phyloP scores from a whole-genome alignment of 2,797 vertebrate species.

The Acropternis orthonyx region DNA sequence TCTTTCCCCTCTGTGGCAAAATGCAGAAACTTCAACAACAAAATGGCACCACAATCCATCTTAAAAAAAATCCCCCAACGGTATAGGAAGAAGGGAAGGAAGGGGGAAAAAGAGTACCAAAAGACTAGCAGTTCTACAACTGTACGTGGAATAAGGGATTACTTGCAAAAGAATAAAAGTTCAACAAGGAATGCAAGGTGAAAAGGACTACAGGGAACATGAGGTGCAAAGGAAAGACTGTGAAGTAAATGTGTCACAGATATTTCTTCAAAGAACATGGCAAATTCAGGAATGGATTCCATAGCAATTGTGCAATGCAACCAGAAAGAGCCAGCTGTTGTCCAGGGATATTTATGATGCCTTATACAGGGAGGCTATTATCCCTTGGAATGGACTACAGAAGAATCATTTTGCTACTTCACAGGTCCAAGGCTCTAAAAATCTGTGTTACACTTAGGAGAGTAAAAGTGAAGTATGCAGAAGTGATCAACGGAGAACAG shows the following conservation, averaged over 20 bases:
- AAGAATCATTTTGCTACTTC: slow-evolving; percentile 60
- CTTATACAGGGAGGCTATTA: slow-evolving; percentile 49
- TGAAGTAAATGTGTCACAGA: not conserved
- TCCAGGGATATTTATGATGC: slow-evolving; percentile 60
- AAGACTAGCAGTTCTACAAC: not conserved
- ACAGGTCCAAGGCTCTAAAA: slow-evolving; percentile 45
- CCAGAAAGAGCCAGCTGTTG: not conserved
- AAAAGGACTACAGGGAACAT: not conserved
- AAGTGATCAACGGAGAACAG: slow-evolving; percentile 70
- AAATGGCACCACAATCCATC: slow-evolving; percentile 3
- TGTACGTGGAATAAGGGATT: not conserved
- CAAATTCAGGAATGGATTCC: slow-evolving; percentile 6
- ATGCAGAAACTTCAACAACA: not conserved
- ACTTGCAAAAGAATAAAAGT: not conserved
- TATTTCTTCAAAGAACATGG: not conserved
- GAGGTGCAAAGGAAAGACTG: not conserved
- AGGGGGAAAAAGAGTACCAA: too few species aligned
- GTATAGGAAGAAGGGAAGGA: accelerated
- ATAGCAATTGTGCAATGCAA: not conserved
- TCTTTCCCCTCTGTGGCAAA: slow-evolving; percentile 14
- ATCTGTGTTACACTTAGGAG: slow-evolving; percentile 47
- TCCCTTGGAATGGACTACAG: slow-evolving; percentile 39
- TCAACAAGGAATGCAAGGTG: not conserved
- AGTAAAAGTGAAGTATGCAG: slow-evolving; percentile 72
- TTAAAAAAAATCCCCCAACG: not conserved